Base-by-base conservation (phyloP, 1,140 invertebrate species). In the Tachypleus tridentatus region DNA sequence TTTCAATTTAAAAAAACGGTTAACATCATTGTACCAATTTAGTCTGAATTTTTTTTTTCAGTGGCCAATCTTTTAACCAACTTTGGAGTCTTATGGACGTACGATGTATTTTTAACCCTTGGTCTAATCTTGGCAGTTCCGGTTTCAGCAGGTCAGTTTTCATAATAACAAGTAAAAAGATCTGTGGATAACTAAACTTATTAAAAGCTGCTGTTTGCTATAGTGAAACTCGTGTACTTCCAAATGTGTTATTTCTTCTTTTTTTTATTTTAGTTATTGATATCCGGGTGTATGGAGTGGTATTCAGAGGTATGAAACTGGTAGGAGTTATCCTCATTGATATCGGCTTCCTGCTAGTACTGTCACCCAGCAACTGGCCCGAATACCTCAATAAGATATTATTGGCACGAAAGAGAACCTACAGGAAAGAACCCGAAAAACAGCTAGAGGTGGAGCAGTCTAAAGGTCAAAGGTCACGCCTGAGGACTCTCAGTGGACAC, bases 281-380 rank as follows among this genome's bases (percentile, higher is more conserved):
- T 77, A 85, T 89, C 63, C 83, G 89, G 58, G 79, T 93, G 67
- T 92, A 94, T 75, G 85, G 85, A 62, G 87, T 86, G 3, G 81
- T 86, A 70, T 96, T 96, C 77, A 85, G 88, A 72, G 92, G 91
- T 29, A 97, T 96, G 92, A 93, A 95, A 80, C 78, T 96, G 68
- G 88, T 91, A 49, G 92, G 92, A 62, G 89, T 95, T 73, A 87
- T 95, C 65, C 79, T 95, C 11, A 93, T 95, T 72, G 63, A 66
- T 0, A 66, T 74, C 47, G 74, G 75, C 4, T 72, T 75, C 57
- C 29, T 75, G 58, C 60, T 96, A 53, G 91, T 95, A 62, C 89
- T 96, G 84, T 90, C 96, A 71, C 93, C 92, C 3, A 88, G 93
- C 75, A 93, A 95, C 77, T 97, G 93, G 93, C 91, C 92, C 4